phyloP scores from a whole-genome alignment of 1,140 invertebrate species.

The Rhyacophila brunnea region DNA sequence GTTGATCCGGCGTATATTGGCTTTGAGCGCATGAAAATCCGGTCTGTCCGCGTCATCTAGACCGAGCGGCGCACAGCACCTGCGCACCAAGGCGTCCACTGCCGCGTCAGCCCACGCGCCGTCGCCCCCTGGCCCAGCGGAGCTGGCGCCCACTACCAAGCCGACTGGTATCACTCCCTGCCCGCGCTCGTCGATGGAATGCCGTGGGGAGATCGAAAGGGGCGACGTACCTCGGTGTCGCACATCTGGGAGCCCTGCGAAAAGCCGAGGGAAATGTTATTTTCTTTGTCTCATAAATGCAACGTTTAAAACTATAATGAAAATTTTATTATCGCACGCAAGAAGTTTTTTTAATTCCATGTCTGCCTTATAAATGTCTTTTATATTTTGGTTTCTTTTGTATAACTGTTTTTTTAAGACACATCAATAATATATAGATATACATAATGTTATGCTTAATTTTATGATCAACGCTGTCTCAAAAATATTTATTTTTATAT shows the following conservation, averaged over 20 bases:
- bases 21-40: slow-evolving; percentile 84
- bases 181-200: slow-evolving; percentile 43
- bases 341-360: too few relatives aligned
- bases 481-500: too few relatives aligned
- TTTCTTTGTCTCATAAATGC: too few relatives aligned
- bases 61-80: slow-evolving; percentile 22
- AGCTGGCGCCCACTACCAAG: slow-evolving; percentile 43
- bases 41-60: slow-evolving; percentile 67
- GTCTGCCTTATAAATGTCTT: too few relatives aligned
- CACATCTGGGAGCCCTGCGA: slow-evolving; percentile 40
- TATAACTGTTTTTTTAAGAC: too few relatives aligned
- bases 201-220: slow-evolving; percentile 49
- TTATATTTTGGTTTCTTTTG: too few relatives aligned
- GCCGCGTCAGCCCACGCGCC: slow-evolving; percentile 44
- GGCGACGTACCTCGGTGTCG: slow-evolving; percentile 51
- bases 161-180: slow-evolving; percentile 12
- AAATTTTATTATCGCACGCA: too few relatives aligned
- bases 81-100: slow-evolving; percentile 30
- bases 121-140: neutral
- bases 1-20: slow-evolving; percentile 80
- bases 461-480: too few relatives aligned
- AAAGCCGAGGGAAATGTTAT: too few relatives aligned
- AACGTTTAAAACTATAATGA: too few relatives aligned
- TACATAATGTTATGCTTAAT: too few relatives aligned
- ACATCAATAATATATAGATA: too few relatives aligned